Base-by-base conservation (phyloP, 2,888 invertebrate species). In the Cybosia mesomella region DNA sequence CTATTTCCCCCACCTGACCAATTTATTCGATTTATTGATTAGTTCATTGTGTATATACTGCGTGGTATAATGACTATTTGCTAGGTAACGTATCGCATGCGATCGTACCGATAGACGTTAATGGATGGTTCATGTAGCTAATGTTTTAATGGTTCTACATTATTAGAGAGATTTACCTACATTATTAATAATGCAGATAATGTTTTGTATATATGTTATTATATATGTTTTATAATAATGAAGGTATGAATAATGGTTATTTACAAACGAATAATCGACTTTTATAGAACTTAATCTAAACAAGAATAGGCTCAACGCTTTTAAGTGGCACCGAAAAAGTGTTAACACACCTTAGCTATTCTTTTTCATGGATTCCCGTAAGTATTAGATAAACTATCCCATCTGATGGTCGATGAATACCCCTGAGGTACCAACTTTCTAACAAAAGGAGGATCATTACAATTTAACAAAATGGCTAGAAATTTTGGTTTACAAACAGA, bases 61-160 rank as follows among this genome's bases (percentile, higher is more conserved):
- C 34, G 28, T 39, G 55, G 59, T 59, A 28, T 57, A 57, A 64
- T 57, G 55, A 13, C 61, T 53, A 62, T 62, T 61, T 61, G 61
- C 49, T 53, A n/a, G 32, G 22, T 13, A 15, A 39, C 49, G 49
- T 61, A 61, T 49, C 49, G 61, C 61, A 53, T 49, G 61, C 49
- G 28, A 53, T 53, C 61, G 61, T 43, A 28, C 11, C 11, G 43
- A 49, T 53, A 49, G 28, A 32, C 21, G 49, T 13, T 62, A 62
- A 62, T 49, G 13, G 49, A n/a, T 60, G 21, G n/a, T 58, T 36
- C 21, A 32, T 7, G 28, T 49, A 24, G 8, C 28, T 13, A 32
- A 15, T 62, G 15, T 62, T 61, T 61, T 49, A 39, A 39, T 24
- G 13, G 28, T 53, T 28, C 13, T n/a, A 28, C 49, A 21, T 62